These are phyloP conservation scores for Delphinus delphis DNA, from an alignment of 2,113 vertebrate species.

Conservation along the genomic window DNA sequence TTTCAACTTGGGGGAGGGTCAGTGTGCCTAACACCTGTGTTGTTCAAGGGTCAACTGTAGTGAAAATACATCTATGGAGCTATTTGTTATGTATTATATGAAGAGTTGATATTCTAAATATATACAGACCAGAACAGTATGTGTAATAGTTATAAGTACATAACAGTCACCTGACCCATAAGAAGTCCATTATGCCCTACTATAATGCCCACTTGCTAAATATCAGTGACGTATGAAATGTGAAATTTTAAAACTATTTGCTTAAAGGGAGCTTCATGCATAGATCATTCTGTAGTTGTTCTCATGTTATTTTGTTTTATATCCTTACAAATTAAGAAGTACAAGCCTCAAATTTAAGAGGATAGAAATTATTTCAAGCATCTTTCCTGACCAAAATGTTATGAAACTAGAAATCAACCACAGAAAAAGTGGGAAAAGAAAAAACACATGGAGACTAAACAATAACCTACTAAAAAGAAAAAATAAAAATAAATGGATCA, in stretches of 20 bases:
- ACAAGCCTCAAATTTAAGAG: neutral
- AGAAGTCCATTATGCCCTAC: neutral
- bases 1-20: neutral
- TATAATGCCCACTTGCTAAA: neutral
- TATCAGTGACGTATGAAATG: neutral
- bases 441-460: neutral
- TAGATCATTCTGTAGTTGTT: neutral
- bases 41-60: neutral
- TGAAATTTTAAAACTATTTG: neutral
- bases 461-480: no score
- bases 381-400: neutral
- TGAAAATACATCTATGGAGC: neutral
- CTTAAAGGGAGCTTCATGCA: neutral
- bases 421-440: neutral
- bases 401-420: neutral
- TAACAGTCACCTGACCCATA: neutral
- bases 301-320: neutral
- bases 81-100: neutral
- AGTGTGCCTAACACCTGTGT: neutral
- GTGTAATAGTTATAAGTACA: neutral
- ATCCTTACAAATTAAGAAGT: neutral
- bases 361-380: neutral
- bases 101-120: neutral
- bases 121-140: neutral
- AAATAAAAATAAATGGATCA: no score